phyloP scores from a whole-genome alignment of 2,888 invertebrate genomes.

The Cremastinae sp. region DNA sequence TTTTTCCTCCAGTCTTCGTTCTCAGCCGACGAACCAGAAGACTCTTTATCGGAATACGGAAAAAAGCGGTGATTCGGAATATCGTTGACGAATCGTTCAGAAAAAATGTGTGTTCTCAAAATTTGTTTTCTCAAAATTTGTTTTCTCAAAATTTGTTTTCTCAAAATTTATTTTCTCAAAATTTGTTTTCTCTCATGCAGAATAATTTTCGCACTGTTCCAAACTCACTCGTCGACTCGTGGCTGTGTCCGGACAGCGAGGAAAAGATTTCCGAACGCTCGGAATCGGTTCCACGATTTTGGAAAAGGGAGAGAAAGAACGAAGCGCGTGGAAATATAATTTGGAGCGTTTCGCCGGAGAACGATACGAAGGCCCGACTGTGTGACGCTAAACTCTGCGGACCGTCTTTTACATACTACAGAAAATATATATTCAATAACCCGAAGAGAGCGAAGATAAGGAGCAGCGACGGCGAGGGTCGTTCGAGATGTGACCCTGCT shows the following conservation, averaged over 20 bases:
- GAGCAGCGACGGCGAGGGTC: slow-evolving; percentile 70
- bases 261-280: too few species aligned
- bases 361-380: slow-evolving; percentile 4
- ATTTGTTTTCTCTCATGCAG: too few species aligned
- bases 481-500: slow-evolving; percentile 67
- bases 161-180: too few species aligned
- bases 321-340: slow-evolving; percentile 27
- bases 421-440: slow-evolving; percentile 73
- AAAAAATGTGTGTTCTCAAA: too few species aligned
- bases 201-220: too few species aligned
- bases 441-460: slow-evolving; percentile 71
- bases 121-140: too few species aligned
- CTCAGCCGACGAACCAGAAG: slow-evolving; percentile 34
- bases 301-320: too few species aligned
- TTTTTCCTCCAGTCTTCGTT: slow-evolving; percentile 36
- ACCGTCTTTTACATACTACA: slow-evolving; percentile 27
- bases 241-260: too few species aligned
- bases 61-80: not conserved
- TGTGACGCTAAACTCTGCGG: slow-evolving; percentile 12
- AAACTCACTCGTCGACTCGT: too few species aligned
- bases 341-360: slow-evolving; percentile 9
- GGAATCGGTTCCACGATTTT: too few species aligned
- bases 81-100: too few species aligned
- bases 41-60: slow-evolving; percentile 13
- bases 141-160: too few species aligned